Base-by-base conservation (phyloP, 2,888 invertebrate species). In the Julus scanicus region DNA sequence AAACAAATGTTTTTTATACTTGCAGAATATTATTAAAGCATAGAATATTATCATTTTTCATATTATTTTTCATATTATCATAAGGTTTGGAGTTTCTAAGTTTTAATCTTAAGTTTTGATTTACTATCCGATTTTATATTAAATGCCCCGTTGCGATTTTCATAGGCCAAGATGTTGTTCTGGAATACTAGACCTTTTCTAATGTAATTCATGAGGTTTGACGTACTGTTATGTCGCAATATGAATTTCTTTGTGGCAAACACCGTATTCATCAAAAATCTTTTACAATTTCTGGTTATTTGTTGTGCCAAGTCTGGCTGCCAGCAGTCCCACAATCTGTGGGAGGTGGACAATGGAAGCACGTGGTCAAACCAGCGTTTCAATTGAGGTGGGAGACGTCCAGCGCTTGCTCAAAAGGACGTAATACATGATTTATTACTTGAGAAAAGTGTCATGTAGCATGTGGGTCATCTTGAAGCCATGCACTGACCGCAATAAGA, bases 401-500 rank as follows among this genome's bases (percentile, higher is more conserved):
- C 57, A 63, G 57, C 57, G 15, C 17, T 63, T 63, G 17, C 57
- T 63, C 57, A 63, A 63, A 63, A 63, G n/a, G 57, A 63, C 57
- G 57, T 63, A 63, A 63, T 63, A 63, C 15, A 63, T 63, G 57
- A 63, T 63, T 63, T 63, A 63, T 63, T 17, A 63, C 57, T n/a
- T n/a, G 57, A n/a, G n/a, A 15, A 63, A 63, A n/a, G 57, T 63
- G 57, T 63, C 57, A n/a, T n/a, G n/a, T n/a, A 63, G 57, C 57
- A 63, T 63, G 15, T 63, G 57, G 57, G 57, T 63, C 57, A 63
- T 63, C 57, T 63, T 6, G n/a, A 63, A 63, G 57, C 57, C n/a
- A 63, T n/a, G n/a, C 57, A 63, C n/a, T 63, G 57, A 63, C 57
- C 57, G 57, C 57, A 63, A n/a, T 63, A 63, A 63, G n/a, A 63